Conservation (phyloP, 92 coral and sea anemone genomes). For the Zoanthus sociatus region DNA sequence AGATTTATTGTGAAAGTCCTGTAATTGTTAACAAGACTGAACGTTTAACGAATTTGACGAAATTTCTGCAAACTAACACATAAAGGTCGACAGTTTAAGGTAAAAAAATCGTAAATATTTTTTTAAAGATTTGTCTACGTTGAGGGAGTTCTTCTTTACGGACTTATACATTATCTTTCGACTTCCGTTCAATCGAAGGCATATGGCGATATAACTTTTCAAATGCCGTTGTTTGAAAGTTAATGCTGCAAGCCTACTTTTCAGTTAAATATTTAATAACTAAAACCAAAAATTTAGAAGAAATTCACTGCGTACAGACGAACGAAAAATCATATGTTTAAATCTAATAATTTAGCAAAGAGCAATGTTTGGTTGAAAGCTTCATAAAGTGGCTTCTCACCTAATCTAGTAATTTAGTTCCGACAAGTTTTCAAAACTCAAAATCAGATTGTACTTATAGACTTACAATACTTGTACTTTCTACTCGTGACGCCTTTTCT, state of each 20-base stretch:
- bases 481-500: neutral
- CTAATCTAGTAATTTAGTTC: neutral
- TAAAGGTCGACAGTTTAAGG: neutral
- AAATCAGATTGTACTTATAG: neutral
- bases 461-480: neutral
- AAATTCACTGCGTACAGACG: no score
- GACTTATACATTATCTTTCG: neutral
- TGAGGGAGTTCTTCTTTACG: neutral
- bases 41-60: neutral
- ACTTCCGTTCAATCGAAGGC: no score
- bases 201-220: no score
- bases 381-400: slow-evolving; percentile 23
- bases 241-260: neutral
- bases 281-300: no score
- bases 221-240: no score
- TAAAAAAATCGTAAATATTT: neutral
- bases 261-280: neutral
- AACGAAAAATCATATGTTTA: neutral
- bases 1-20: neutral
- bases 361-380: neutral
- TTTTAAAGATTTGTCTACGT: neutral
- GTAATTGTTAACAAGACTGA: neutral
- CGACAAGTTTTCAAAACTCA: neutral
- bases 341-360: neutral
- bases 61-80: neutral